These are phyloP conservation scores for Canis aureus DNA, from an alignment of 2,113 vertebrate species.

Conservation along the genomic window DNA sequence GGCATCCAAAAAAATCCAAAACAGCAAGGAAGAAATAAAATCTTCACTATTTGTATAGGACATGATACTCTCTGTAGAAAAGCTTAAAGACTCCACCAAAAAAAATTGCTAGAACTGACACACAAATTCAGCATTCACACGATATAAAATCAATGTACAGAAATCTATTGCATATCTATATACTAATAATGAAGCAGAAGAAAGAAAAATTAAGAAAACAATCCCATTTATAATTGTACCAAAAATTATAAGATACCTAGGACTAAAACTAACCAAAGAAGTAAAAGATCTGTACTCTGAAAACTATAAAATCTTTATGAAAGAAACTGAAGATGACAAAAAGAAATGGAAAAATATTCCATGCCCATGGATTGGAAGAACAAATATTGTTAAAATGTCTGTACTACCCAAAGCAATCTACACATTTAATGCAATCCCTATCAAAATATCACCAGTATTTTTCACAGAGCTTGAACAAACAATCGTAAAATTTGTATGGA, in stretches of 20 bases:
- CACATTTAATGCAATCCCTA: background rate
- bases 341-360: background rate
- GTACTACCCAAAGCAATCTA: background rate
- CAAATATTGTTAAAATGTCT: background rate
- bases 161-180: too few relatives aligned
- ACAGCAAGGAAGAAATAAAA: background rate
- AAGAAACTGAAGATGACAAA: background rate
- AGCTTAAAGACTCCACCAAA: too few relatives aligned
- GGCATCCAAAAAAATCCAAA: background rate
- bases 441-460: background rate
- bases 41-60: too few relatives aligned
- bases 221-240: too few relatives aligned
- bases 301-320: background rate
- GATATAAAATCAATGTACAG: too few relatives aligned
- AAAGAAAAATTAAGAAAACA: too few relatives aligned
- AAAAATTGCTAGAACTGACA: too few relatives aligned
- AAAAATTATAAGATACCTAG: background rate
- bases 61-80: too few relatives aligned
- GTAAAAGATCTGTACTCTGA: background rate
- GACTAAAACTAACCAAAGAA: background rate
- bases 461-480: background rate
- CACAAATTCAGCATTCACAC: too few relatives aligned
- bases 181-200: too few relatives aligned
- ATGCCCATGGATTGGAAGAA: background rate
- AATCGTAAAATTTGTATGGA: background rate